phyloP scores from a whole-genome alignment of 2,888 invertebrate species.

The Spilosoma lubricipeda region DNA sequence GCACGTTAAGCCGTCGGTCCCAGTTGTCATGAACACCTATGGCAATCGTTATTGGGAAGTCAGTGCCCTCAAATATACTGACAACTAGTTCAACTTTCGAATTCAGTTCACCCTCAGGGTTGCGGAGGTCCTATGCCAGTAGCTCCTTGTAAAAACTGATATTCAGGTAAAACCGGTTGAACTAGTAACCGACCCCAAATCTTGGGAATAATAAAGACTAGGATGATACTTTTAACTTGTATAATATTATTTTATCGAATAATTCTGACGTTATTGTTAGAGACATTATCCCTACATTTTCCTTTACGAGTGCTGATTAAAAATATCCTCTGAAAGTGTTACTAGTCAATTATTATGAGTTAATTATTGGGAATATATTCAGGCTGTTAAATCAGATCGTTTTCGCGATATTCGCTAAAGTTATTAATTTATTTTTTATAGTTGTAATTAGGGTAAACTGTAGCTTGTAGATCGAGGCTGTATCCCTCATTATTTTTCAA shows the following conservation, averaged over 20 bases:
- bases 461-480: slow-evolving; percentile 32
- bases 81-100: no score
- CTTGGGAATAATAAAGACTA: no score
- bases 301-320: not conserved
- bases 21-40: no score
- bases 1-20: no score
- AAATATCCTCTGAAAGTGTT: slow-evolving; percentile 32
- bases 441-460: slow-evolving; percentile 35
- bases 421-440: slow-evolving; percentile 52
- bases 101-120: no score
- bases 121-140: no score
- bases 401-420: slow-evolving; percentile 38
- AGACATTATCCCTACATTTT: not conserved
- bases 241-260: not conserved
- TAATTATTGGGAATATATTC: slow-evolving; percentile 43
- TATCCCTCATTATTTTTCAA: slow-evolving; percentile 11
- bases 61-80: no score
- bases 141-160: no score
- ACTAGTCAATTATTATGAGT: slow-evolving; percentile 54
- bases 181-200: no score
- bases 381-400: slow-evolving; percentile 50
- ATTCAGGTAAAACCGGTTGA: no score
- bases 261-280: not conserved
- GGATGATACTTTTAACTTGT: not conserved
- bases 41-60: no score